These are phyloP conservation scores for Ianthella basta DNA, from an alignment of 37 sponge, comb jelly and placozoan genomes.

Conservation along the genomic window DNA sequence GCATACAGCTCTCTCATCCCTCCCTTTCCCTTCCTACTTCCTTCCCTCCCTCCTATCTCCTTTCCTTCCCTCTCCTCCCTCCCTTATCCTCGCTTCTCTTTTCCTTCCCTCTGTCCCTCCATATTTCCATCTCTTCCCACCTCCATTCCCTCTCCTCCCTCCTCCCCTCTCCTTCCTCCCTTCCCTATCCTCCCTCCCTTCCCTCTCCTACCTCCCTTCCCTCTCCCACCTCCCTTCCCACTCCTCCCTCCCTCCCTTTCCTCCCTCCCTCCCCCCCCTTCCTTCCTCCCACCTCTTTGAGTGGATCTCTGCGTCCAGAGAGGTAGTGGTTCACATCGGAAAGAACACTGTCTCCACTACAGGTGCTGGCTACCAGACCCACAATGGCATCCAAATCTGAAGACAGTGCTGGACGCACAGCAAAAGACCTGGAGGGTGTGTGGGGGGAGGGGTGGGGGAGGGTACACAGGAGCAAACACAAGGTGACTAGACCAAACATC, in stretches of 20 bases:
- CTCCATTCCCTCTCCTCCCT: not conserved
- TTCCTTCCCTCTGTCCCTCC: not conserved
- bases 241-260: not conserved
- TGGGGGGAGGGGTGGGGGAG: slow-evolving; percentile 14
- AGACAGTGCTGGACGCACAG: slow-evolving; percentile 28
- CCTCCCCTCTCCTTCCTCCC: not conserved
- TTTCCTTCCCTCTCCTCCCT: slow-evolving; percentile 14
- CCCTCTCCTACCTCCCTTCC: not conserved
- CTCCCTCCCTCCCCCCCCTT: no score
- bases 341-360: slow-evolving; percentile 36
- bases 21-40: no score
- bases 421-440: slow-evolving; percentile 54
- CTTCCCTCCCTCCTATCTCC: no score
- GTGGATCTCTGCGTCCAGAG: slow-evolving; percentile 62
- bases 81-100: slow-evolving; percentile 12
- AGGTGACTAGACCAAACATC: not conserved
- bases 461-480: not conserved
- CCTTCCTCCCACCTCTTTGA: slow-evolving; percentile 27
- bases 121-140: not conserved
- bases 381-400: slow-evolving; percentile 43
- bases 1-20: no score
- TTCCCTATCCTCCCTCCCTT: not conserved
- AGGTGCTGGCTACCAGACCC: slow-evolving; percentile 26
- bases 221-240: not conserved
- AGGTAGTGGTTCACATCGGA: slow-evolving; percentile 70